A percentile compares a stretch with the other conserved stretches of the same genome.
Conservation (phyloP, 2,888 invertebrate genomes). For the Ectobius pallidus region DNA sequence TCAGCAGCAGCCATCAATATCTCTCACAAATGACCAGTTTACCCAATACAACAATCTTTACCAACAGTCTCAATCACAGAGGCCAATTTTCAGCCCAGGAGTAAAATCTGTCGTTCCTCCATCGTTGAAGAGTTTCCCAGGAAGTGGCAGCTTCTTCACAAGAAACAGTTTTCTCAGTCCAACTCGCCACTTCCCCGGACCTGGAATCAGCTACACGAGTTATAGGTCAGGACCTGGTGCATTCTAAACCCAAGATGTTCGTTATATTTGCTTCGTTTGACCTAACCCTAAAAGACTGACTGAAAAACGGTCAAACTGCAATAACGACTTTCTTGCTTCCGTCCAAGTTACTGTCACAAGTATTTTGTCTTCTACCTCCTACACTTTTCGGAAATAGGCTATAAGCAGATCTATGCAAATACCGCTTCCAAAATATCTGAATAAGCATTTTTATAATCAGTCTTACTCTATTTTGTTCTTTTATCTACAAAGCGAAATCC, state of each 20-base stretch:
- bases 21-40: constrained; percentile 25
- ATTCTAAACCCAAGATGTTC: constrained; percentile 23
- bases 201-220: constrained; percentile 39
- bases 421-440: no score
- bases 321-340: no score
- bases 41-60: constrained; percentile 43
- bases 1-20: not conserved
- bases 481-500: no score
- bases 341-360: no score
- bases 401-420: no score
- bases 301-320: no score
- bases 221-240: constrained; percentile 29
- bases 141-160: not conserved
- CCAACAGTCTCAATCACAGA: constrained; percentile 50
- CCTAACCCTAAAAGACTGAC: no score
- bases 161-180: not conserved
- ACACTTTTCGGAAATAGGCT: no score
- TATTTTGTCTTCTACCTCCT: no score
- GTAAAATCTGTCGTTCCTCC: constrained; percentile 49
- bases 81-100: constrained; percentile 52
- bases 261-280: no score
- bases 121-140: not conserved
- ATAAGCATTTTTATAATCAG: no score
- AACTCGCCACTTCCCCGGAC: constrained; percentile 36
- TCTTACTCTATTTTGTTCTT: no score